A percentile compares a stretch with the other conserved stretches of the same genome.
Evolutionary conservation across 2,888 invertebrate species (phyloP).

Genomic region (Epirrhoe alternata): DNA sequence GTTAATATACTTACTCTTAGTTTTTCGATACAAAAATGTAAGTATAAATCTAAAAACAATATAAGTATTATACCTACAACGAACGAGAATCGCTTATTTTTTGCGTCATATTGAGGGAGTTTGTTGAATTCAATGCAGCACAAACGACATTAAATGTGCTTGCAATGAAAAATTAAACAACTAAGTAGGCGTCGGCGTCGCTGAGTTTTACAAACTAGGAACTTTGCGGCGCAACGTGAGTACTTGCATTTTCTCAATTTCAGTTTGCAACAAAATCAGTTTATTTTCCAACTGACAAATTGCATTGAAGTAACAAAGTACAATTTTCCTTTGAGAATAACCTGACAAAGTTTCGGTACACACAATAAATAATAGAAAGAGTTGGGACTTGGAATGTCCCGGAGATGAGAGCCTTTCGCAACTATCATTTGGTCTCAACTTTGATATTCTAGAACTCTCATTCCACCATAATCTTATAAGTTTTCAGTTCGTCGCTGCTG

Average conservation of each 20-base stretch:
- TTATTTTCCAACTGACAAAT: slow-evolving; percentile 80
- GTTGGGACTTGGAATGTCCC: slow-evolving; percentile 27
- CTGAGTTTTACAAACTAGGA: slow-evolving; percentile 65
- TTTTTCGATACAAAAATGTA: too few relatives aligned
- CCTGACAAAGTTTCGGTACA: slow-evolving; percentile 63
- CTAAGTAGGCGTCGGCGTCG: slow-evolving; percentile 51
- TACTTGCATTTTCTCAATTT: slow-evolving; percentile 77
- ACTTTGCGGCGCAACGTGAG: slow-evolving; percentile 65
- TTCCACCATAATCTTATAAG: slow-evolving; percentile 23
- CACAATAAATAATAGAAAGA: slow-evolving; percentile 53
- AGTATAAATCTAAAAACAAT: too few relatives aligned
- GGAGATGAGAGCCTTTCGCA: slow-evolving; percentile 29
- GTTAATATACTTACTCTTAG: too few relatives aligned
- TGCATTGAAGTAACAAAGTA: slow-evolving; percentile 75
- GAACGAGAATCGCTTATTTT: too few relatives aligned
- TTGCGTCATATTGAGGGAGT: not conserved
- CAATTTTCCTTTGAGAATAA: slow-evolving; percentile 72
- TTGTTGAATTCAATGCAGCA: too few relatives aligned
- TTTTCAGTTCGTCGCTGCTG: slow-evolving; percentile 9
- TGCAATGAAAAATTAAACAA: slow-evolving; percentile 23
- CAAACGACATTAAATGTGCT: too few relatives aligned
- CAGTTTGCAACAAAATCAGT: slow-evolving; percentile 82
- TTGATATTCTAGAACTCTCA: slow-evolving; percentile 21
- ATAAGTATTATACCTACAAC: too few relatives aligned
- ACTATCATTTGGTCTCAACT: slow-evolving; percentile 33